phyloP scores from a whole-genome alignment of 2,888 invertebrate genomes.

The Eilema caniola region DNA sequence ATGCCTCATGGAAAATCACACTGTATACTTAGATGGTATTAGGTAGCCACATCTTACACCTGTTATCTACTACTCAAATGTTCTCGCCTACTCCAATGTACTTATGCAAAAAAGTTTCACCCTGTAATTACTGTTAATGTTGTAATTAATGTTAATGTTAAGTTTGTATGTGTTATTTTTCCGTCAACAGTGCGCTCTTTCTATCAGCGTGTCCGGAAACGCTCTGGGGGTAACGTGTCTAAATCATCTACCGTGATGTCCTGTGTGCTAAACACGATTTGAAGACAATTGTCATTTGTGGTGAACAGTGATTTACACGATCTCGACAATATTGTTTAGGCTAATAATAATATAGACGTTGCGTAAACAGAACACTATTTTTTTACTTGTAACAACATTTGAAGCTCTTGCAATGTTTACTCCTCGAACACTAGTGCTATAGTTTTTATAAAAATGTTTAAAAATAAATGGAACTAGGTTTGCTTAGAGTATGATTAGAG shows the following conservation, averaged over 20 bases:
- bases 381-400: neutral
- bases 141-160: neutral
- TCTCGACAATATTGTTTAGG: neutral
- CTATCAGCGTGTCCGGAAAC: constrained; percentile 74
- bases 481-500: neutral
- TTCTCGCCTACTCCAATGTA: neutral
- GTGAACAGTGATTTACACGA: constrained; percentile 16
- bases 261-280: constrained; percentile 28
- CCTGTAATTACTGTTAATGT: neutral
- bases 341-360: neutral
- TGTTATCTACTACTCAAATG: neutral
- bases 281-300: constrained; percentile 25
- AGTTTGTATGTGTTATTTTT: constrained; percentile 57
- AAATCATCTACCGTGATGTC: constrained; percentile 24
- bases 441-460: too few species aligned
- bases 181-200: constrained; percentile 71
- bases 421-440: neutral
- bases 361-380: neutral
- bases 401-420: neutral
- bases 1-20: neutral
- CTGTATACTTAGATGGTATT: too few species aligned
- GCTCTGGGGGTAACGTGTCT: constrained; percentile 70
- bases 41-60: too few species aligned
- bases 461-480: neutral
- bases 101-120: neutral